Evolutionary conservation across 2,797 vertebrate species (phyloP).

Genomic region (Mionectes olivaceus): DNA sequence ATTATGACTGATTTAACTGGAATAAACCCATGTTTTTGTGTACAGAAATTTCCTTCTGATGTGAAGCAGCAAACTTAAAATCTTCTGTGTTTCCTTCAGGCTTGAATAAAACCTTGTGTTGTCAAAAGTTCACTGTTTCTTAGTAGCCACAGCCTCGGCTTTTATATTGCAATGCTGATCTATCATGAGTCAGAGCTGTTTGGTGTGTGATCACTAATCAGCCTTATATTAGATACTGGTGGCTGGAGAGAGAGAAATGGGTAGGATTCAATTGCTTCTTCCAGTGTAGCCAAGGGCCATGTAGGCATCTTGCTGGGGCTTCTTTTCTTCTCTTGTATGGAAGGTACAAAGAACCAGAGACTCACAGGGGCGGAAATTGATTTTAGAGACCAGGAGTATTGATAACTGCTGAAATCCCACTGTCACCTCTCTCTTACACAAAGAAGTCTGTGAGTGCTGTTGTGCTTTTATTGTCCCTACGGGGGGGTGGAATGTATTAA

Average conservation of each 20-base stretch:
- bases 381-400: not conserved
- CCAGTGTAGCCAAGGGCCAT: not conserved
- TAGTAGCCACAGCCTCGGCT: not conserved
- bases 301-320: not conserved
- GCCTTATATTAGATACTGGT: not conserved
- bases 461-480: not conserved
- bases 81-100: not conserved
- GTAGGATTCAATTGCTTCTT: not conserved
- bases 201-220: not conserved
- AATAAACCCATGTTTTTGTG: not conserved
- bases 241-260: not conserved
- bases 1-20: not conserved
- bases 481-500: not conserved
- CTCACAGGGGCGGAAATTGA: not conserved
- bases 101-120: not conserved
- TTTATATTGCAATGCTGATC: not conserved
- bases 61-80: not conserved
- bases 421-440: not conserved
- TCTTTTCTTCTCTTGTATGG: not conserved
- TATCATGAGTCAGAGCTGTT: not conserved
- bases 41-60: not conserved
- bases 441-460: not conserved
- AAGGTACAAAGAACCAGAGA: not conserved
- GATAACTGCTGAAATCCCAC: not conserved
- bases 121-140: not conserved